Base-by-base conservation (phyloP, 37 sponge, comb jelly and placozoan genomes). In the Crambe crambe region DNA sequence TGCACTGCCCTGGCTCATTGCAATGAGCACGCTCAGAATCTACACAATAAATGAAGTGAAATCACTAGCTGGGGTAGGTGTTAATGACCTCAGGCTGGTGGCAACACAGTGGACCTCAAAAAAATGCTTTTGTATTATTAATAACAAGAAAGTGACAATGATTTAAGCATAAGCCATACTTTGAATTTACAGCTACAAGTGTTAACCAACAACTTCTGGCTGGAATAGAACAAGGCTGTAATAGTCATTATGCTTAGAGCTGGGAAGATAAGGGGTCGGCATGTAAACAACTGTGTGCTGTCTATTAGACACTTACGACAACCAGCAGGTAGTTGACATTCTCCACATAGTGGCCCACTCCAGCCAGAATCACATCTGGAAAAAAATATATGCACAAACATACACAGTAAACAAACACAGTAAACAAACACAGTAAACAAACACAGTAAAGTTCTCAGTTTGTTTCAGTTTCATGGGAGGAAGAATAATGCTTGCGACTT, bases 281-380 rank as follows among this genome's bases (percentile, higher is more conserved):
- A n/a, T n/a, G n/a, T n/a, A n/a, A n/a, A n/a, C n/a, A n/a, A n/a
- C n/a, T n/a, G n/a, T n/a, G n/a, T n/a, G n/a, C n/a, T n/a, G n/a
- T n/a, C n/a, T n/a, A n/a, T n/a, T n/a, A n/a, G n/a, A n/a, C 40
- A 77, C 85, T 85, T 43, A 85, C 85, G 17, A 37, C 85, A 85
- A 9, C 76, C 69, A 32, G 31, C 2, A 25, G 26, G 25, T n/a
- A 74, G 76, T 37, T 51, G 27, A 41, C 87, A 87, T 58, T 75
- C 37, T 38, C 73, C 73, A 80, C 87, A 87, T 25, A 43, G 35
- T 37, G 8, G 37, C 9, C 83, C 89, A 56, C 40, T 60, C 79
- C 89, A 88, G 2, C 89, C 83, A 73, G 43, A 5, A 23, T 60
- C 54, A 47, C 88, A 88, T 22, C 83, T 82, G 73, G 21, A 42